phyloP scores from a whole-genome alignment of 2,113 vertebrate genomes.

The Hemiscyllium ocellatum region DNA sequence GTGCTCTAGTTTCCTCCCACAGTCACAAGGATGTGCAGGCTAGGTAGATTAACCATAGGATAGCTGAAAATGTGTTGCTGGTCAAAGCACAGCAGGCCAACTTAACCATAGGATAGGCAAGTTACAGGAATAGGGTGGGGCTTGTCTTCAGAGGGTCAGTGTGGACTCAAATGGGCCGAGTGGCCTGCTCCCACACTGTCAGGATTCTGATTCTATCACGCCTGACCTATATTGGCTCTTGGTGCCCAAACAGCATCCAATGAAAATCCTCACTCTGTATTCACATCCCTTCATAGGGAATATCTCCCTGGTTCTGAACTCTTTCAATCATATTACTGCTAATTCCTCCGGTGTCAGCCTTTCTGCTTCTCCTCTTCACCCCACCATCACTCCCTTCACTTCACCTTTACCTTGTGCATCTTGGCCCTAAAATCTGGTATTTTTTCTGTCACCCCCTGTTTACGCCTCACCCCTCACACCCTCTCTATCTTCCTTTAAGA shows the following conservation, averaged over 20 bases:
- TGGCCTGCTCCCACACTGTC: too few relatives aligned
- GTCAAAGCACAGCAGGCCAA: too few relatives aligned
- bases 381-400: not conserved
- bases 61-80: too few relatives aligned
- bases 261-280: not conserved
- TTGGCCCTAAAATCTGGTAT: not conserved
- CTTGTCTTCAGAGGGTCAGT: too few relatives aligned
- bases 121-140: too few relatives aligned
- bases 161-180: too few relatives aligned
- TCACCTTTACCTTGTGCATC: not conserved
- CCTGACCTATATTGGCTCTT: not conserved
- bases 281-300: too few relatives aligned
- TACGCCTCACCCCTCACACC: not conserved
- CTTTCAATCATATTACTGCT: not conserved
- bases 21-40: too few relatives aligned
- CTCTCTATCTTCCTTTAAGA: not conserved
- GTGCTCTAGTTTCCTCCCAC: too few relatives aligned
- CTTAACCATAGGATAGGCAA: too few relatives aligned
- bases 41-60: too few relatives aligned
- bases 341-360: not conserved
- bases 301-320: not conserved
- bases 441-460: not conserved
- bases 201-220: not conserved
- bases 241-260: not conserved
- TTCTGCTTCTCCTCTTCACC: not conserved